Evolutionary conservation across 2,113 vertebrate genomes (phyloP).

Genomic region (Gobio gobio): DNA sequence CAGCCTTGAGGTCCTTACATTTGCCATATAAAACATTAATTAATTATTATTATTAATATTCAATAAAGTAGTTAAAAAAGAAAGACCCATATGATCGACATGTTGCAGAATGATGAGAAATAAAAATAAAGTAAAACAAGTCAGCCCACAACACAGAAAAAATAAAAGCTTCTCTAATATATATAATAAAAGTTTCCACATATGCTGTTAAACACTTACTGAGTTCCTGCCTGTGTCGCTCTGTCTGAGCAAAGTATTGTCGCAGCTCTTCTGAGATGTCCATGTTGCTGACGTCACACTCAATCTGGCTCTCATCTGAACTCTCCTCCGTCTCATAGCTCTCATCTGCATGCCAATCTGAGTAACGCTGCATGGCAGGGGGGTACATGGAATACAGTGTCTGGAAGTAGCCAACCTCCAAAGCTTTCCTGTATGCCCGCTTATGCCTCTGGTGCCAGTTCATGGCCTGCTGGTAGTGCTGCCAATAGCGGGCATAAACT

Average conservation of each 20-base stretch:
- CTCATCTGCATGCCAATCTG: conserved; percentile 65
- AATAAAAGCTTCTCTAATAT: neutral
- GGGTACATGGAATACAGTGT: conserved; percentile 39
- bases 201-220: conserved; percentile 77
- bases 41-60: neutral
- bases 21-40: neutral
- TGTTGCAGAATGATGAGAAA: neutral
- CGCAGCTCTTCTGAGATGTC: conserved; percentile 95
- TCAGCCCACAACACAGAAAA: neutral
- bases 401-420: conserved; percentile 70
- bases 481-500: conserved; percentile 87
- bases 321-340: conserved; percentile 60
- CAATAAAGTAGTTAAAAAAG: neutral
- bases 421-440: conserved; percentile 82
- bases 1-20: neutral
- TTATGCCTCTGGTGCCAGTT: conserved; percentile 85
- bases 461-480: conserved; percentile 89
- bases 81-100: neutral
- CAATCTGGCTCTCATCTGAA: conserved; percentile 77
- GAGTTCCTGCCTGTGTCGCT: conserved; percentile 86
- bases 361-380: conserved; percentile 53
- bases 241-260: conserved; percentile 90
- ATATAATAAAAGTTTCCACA: neutral
- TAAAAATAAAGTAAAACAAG: neutral
- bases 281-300: conserved; percentile 92